Evolutionary conservation across 2,113 vertebrate species (phyloP).

Genomic region (Dromaius novaehollandiae): DNA sequence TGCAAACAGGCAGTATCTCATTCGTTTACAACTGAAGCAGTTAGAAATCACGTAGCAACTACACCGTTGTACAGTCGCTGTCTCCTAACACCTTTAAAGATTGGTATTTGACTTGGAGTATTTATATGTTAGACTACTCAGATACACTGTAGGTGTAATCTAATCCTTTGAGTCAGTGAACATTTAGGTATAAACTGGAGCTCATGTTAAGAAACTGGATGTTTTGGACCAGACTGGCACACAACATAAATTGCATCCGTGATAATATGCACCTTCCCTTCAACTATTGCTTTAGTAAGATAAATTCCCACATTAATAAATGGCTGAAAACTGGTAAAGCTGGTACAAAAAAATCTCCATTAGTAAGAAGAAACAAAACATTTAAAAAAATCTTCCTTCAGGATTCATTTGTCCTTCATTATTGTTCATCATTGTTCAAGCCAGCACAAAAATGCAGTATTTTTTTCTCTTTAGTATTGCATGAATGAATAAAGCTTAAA

Average conservation of each 20-base stretch:
- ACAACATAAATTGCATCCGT: constrained; percentile 95
- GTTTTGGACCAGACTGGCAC: constrained; percentile 89
- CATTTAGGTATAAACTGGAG: constrained; percentile 82
- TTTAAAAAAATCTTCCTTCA: constrained; percentile 86
- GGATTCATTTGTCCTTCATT: constrained; percentile 84
- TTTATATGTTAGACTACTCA: constrained; percentile 53
- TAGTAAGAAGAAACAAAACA: constrained; percentile 90
- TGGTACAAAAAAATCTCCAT: constrained; percentile 94
- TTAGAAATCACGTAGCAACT: constrained; percentile 64
- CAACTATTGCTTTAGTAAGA: constrained; percentile 95
- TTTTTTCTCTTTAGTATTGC: constrained; percentile 89
- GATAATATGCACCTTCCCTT: constrained; percentile 92
- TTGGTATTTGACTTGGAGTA: constrained; percentile 59
- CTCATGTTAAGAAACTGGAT: constrained; percentile 80
- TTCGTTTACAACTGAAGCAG: constrained; percentile 68
- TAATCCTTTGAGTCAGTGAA: constrained; percentile 85
- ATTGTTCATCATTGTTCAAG: constrained; percentile 87
- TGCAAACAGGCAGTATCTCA: constrained; percentile 63
- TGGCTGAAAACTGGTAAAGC: constrained; percentile 94
- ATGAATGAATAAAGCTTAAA: constrained; percentile 92
- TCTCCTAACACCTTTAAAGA: constrained; percentile 52
- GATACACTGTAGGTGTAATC: constrained; percentile 80
- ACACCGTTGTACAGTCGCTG: constrained; percentile 26
- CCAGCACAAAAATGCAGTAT: constrained; percentile 90
- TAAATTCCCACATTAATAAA: constrained; percentile 93